Base-by-base conservation (phyloP, 1,140 invertebrate species). In the Papilio dardanus region DNA sequence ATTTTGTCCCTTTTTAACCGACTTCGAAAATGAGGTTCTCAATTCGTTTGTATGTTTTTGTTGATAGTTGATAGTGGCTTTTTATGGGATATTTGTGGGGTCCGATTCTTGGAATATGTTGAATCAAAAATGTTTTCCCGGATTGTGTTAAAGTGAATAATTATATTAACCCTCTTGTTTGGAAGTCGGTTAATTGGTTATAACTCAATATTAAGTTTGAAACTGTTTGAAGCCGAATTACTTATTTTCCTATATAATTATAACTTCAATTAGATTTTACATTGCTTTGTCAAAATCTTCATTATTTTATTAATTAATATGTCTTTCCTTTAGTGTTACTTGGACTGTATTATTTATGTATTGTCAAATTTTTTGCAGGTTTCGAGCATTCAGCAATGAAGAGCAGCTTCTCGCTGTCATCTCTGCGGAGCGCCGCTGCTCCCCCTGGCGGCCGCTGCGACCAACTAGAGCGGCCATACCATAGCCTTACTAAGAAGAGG, bases 351-450 rank as follows among this genome's bases (percentile, higher is more conserved):
- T 19, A 68, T 14, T 50, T 21, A 68, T 46, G 31, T 42, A 21
- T 68, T 40, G 30, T 77, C 58, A 30, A n/a, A 62, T 4, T 89
- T 19, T 46, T 31, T 73, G 0, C 89, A 95, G 94, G 93, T 91
- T 95, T 94, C 81, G 94, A 94, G 88, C 94, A 94, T 84, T 94
- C 94, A 16, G 90, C 94, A 30, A 93, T 95, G 91, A 95, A 95
- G 83, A 93, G 92, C 82, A 95, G 94, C 86, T 95, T 94, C 85
- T 95, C 94, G 42, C 82, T 95, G 83, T 95, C 94, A 75, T 95
- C 94, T 37, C 84, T 95, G 76, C 88, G 93, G 74, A 88, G 82
- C 77, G 87, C 81, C 79, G 91, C 89, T 28, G 89, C 93, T 80
- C 88, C 86, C 40, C 80, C 82, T 40, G 88, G 82, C 54, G 88